Evolutionary conservation across 2,797 vertebrate species (phyloP), one percentile per base, ranked within the genome.

Genomic region (Ctenopoma kingsleyae): DNA sequence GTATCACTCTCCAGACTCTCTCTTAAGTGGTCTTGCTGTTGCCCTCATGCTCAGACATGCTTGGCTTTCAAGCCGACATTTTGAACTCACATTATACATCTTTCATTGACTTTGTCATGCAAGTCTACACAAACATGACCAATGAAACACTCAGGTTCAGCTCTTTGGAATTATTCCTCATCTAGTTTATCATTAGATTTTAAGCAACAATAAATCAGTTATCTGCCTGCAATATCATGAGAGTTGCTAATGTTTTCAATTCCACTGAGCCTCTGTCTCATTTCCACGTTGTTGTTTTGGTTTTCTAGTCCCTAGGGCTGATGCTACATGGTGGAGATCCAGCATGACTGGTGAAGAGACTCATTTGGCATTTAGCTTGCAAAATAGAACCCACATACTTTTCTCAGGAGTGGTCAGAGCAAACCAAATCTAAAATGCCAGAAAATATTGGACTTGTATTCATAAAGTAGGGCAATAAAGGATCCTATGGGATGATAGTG

Each of bases 11-110:
- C 74, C 84, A 83, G 86, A 78, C 78, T 83, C 68, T 43, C 0
- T 23, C 73, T 85, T 85, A 87, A 92, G 89, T 84, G 84, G 86
- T 88, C 91, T 90, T 86, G 82, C 87, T 78, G 89, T 86, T 87
- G 83, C 81, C 83, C 67, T 76, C 49, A 1, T 68, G 62, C 74
- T 6, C 74, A 27, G 69, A 81, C 66, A 64, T 54, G 68, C 67
- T 47, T 43, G 41, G 62, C 77, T 78, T 76, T 80, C 62, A 57
- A 75, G 78, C 55, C 71, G 57, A 74, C 70, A 61, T 46, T 66
- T 46, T 57, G 36, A 70, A 76, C 71, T 71, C 38, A 47, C 58
- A 40, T 79, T 77, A 59, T 61, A 63, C 67, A 72, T 83, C 74
- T 59, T 77, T 65, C 51, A 46, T 36, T 67, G 69, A 66, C 60